Evolutionary conservation across 2,113 vertebrate species (phyloP), one percentile per base, ranked within the genome.

Genomic region (Trachemys scripta): DNA sequence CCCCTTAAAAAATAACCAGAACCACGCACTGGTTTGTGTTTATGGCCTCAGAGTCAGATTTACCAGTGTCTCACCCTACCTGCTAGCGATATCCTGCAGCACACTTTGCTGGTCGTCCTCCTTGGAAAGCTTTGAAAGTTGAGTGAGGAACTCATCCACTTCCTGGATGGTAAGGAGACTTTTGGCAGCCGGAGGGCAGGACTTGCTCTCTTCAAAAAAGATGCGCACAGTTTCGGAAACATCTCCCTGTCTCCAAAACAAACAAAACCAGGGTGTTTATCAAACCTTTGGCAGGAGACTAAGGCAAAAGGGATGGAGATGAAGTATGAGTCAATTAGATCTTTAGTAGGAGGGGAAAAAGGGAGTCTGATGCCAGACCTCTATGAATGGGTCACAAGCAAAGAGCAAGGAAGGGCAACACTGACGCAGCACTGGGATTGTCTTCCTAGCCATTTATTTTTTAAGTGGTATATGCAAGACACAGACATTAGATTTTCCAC

Each of bases 131-230:
- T 97, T 99, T 49, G 99, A 98, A 1, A 99, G 98, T 81, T 97
- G 99, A 47, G 97, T 98, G 19, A 99, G 98, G 19, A 98, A 99
- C 0, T 98, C 98, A 16, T 99, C 99, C 1, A 99, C 99, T 92
- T 99, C 99, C 94, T 99, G 99, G 94, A 99, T 98, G 82, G 99
- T 99, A 88, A 99, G 98, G 27, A 99, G 95, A 96, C 99, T 99
- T 97, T 99, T 99, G 97, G 99, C 87, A 22, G 99, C 98, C 2
- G 99, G 99, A 17, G 99, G 99, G 88, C 99, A 99, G 4, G 98
- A 97, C 95, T 98, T 99, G 97, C 99, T 99, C 50, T 98, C 98
- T 10, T 99, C 99, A 25, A 99, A 99, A 98, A 99, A 99, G 97
- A 99, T 98, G 95, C 99, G 98, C 72, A 99, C 96, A 0, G 99